phyloP scores from a whole-genome alignment of 2,888 invertebrate species.

The Hetaerina titia region DNA sequence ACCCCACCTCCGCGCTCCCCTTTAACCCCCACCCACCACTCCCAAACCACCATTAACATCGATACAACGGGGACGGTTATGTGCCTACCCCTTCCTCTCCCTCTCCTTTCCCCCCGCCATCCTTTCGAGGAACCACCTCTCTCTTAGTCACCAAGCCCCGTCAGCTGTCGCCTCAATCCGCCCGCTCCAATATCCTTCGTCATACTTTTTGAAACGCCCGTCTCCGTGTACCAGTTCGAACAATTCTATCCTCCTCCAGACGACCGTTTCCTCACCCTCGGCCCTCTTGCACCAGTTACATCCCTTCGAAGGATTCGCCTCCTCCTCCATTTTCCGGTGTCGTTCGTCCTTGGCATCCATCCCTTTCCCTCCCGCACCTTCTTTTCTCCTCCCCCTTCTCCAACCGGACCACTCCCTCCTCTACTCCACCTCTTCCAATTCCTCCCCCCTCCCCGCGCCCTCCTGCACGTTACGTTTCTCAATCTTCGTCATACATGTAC shows the following conservation, averaged over 20 bases:
- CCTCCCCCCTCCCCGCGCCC: neutral
- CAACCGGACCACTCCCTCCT: neutral
- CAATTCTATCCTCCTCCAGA: neutral
- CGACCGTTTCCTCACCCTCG: neutral
- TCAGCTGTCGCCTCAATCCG: neutral
- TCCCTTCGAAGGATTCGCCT: neutral
- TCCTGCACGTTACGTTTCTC: too few relatives aligned
- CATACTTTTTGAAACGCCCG: neutral
- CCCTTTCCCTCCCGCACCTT: neutral
- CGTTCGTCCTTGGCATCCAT: neutral
- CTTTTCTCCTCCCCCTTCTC: too few relatives aligned
- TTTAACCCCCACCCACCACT: neutral
- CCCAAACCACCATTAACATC: neutral
- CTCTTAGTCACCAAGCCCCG: neutral
- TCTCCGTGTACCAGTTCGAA: neutral
- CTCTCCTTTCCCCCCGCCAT: neutral
- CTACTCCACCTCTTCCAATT: neutral
- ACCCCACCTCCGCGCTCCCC: too few relatives aligned
- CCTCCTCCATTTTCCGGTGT: neutral
- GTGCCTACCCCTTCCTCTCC: neutral
- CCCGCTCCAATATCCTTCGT: neutral
- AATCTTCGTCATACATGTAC: neutral
- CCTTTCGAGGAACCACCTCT: neutral
- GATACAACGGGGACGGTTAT: neutral
- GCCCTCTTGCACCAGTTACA: neutral